Percentiles rank a stretch among this genome's conserved stretches.
Evolutionary conservation across 2,797 vertebrate genomes (phyloP).

Genomic region (Rhadinocentrus ornatus): DNA sequence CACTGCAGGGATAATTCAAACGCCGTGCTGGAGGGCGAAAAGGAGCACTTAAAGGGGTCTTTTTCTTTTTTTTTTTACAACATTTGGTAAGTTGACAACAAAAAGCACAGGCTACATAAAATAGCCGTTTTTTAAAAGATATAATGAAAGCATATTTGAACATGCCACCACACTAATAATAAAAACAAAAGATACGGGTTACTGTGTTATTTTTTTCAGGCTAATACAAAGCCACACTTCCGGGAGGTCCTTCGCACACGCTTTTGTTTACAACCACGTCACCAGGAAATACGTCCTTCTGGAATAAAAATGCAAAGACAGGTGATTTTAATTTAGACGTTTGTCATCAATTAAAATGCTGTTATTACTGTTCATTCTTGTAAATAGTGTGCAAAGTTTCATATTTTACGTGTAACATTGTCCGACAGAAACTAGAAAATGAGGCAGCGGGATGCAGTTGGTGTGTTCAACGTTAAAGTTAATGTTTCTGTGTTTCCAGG

Average conservation of each 20-base stretch:
- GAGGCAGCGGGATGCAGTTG: neutral
- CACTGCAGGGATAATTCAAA: neutral
- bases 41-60: no score
- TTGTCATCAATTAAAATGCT: neutral
- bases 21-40: no score
- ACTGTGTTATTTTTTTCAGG: no score
- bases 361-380: neutral
- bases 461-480: neutral
- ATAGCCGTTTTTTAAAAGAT: no score
- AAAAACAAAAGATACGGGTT: no score
- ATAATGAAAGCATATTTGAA: neutral
- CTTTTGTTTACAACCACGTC: constrained; percentile 81
- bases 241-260: constrained; percentile 61
- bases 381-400: neutral
- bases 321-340: constrained; percentile 19
- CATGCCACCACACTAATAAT: neutral
- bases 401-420: neutral
- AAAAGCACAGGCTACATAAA: neutral
- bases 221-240: constrained; percentile 32
- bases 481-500: constrained; percentile 69
- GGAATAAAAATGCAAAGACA: constrained; percentile 57
- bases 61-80: no score
- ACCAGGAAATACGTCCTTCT: constrained; percentile 71
- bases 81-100: neutral
- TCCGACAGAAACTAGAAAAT: neutral